A percentile compares a stretch with the other conserved stretches of the same genome.
These are phyloP conservation scores for Sebastes itinus DNA, from an alignment of 2,797 vertebrate genomes.

Conservation along the genomic window DNA sequence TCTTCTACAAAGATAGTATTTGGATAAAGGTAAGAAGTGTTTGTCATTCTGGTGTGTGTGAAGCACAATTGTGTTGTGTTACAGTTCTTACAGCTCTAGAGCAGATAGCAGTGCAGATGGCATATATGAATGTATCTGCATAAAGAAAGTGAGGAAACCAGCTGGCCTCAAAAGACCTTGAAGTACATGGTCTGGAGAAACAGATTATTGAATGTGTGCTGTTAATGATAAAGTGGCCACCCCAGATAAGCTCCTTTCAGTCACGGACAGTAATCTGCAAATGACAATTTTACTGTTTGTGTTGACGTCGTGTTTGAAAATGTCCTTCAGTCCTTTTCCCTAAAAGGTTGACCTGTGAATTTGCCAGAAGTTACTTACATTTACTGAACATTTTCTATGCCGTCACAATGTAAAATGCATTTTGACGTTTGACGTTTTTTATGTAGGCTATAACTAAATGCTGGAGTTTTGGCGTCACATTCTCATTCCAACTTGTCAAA, in stretches of 20 bases:
- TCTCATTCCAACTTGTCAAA: no score
- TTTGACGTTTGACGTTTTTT: neutral
- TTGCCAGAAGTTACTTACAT: neutral
- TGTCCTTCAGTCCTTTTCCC: neutral
- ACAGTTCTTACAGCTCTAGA: neutral
- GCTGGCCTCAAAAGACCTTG: constrained; percentile 87
- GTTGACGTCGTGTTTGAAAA: neutral
- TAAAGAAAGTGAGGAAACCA: constrained; percentile 86
- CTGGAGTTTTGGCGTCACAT: no score
- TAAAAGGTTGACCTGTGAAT: neutral
- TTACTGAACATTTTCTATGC: neutral
- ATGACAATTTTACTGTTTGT: neutral
- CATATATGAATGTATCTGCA: constrained; percentile 85
- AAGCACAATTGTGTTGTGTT: neutral
- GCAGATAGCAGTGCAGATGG: neutral
- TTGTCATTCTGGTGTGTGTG: neutral
- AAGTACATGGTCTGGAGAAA: constrained; percentile 86
- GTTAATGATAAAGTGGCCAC: constrained; percentile 9
- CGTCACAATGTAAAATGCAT: neutral
- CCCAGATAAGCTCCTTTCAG: constrained; percentile 3
- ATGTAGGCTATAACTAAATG: neutral
- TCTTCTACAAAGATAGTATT: neutral
- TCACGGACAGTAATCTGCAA: neutral
- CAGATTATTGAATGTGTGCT: constrained; percentile 32
- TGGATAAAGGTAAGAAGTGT: neutral